Evolutionary conservation across 2,888 invertebrate genomes (phyloP), one percentile per base, ranked within the genome.

Genomic region (Seira sanloemensis): DNA sequence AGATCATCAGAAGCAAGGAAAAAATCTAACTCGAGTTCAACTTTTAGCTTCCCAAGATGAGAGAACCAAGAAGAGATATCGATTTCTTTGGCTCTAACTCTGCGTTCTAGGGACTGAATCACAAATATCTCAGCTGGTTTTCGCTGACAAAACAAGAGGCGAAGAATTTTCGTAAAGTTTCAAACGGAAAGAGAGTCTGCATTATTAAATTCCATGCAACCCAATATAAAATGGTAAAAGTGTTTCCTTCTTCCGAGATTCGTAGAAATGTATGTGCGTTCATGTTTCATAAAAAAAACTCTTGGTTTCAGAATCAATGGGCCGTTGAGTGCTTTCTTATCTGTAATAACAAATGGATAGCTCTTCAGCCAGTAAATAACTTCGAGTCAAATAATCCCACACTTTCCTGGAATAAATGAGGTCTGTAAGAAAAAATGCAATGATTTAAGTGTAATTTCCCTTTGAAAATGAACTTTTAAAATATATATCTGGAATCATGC

Each of bases 311-410:
- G 69, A 80, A 80, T 69, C 80, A 80, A 80, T 80, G 80, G 74
- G 54, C 73, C 79, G 74, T 80, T 67, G 27, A 69, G 27, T 80
- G 75, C 50, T 79, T 80, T 80, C 68, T 80, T 80, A 68, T 69
- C 69, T 58, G 62, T 68, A 75, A 37, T 37, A 7, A 37, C 4
- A 37, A 12, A n/a, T n/a, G n/a, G n/a, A n/a, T n/a, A n/a, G n/a
- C n/a, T n/a, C n/a, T n/a, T n/a, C n/a, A n/a, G n/a, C n/a, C n/a
- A n/a, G n/a, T n/a, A n/a, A n/a, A n/a, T n/a, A n/a, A n/a, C n/a
- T n/a, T n/a, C n/a, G n/a, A n/a, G n/a, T n/a, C n/a, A n/a, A n/a
- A n/a, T n/a, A n/a, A n/a, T n/a, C n/a, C n/a, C n/a, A n/a, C n/a
- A n/a, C n/a, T n/a, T n/a, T n/a, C n/a, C n/a, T n/a, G n/a, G n/a